Evolutionary conservation across 2,113 vertebrate genomes (phyloP), one percentile per base, ranked within the genome.

Genomic region (Epinephelus lanceolatus): DNA sequence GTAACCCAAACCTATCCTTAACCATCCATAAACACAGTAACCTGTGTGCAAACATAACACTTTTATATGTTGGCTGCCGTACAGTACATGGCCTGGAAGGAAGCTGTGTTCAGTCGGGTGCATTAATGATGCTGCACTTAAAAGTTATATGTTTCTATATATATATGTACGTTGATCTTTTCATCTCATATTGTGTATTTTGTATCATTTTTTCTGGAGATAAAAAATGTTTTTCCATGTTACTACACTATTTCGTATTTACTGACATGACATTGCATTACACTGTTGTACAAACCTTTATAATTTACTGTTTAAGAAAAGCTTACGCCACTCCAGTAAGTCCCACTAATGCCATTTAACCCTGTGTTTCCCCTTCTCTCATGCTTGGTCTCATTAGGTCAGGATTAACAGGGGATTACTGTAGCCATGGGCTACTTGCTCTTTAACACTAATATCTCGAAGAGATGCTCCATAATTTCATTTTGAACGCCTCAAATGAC

Each of bases 371-470:
- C 81, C 84, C 71, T 89, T 80, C 81, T 89, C 83, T 89, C 85
- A 69, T 68, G 83, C 81, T 71, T 78, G 88, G 78, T 90, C 91
- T 94, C 92, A 94, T 94, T 95, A 93, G 91, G 92, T 94, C 88
- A 93, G 93, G 92, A 94, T 93, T 94, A 94, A 90, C 91, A 88
- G 81, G 71, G 85, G 89, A 94, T 94, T 93, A 92, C 87, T 92
- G 87, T 88, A 91, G 89, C 91, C 87, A 90, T 75, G 83, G 92
- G 89, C 93, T 84, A 92, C 84, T 93, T 90, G 88, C 85, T 94
- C 88, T 92, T 93, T 92, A 91, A 91, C 90, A 89, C 88, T 86
- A 90, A 92, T 92, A 92, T 94, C 85, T 94, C 57, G 30, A 71
- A 78, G 91, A 90, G 87, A 91, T 93, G 89, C 84, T 80, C 71